These are phyloP conservation scores for Hiodon tergisus DNA, from an alignment of 2,113 vertebrate genomes.

Conservation along the genomic window DNA sequence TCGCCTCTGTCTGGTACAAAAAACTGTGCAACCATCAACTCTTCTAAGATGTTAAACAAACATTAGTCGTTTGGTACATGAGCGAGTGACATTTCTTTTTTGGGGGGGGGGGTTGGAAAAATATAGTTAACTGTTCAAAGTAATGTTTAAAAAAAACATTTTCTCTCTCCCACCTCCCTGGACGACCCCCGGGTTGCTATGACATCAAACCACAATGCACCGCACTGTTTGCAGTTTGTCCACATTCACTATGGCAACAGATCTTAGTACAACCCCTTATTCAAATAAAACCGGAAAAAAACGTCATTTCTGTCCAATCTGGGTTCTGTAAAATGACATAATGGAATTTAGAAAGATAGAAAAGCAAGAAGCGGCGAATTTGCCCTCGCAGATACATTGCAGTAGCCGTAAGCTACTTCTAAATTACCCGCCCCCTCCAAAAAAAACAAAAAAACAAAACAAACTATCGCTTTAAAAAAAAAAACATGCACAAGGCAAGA, in stretches of 20 bases:
- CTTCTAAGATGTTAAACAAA: no score
- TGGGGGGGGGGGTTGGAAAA: conserved; percentile 24
- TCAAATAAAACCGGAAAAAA: conserved; percentile 65
- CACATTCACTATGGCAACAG: conserved; percentile 60
- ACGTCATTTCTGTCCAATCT: conserved; percentile 89
- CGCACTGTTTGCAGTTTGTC: conserved; percentile 85
- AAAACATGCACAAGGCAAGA: no score
- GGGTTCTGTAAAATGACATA: conserved; percentile 76
- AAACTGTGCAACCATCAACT: no score
- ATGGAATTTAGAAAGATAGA: conserved; percentile 78
- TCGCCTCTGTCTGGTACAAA: no score
- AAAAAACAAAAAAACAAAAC: no score
- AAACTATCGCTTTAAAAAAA: no score
- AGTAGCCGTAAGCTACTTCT: background rate
- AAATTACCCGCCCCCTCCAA: no score
- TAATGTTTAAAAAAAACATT: conserved; percentile 33
- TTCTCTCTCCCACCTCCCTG: conserved; percentile 38
- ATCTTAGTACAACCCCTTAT: conserved; percentile 56
- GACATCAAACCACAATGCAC: conserved; percentile 91
- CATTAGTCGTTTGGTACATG: no score
- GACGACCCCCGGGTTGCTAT: conserved; percentile 58
- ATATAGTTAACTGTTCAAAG: no score
- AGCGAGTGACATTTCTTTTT: no score
- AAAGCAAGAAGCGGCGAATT: conserved; percentile 55
- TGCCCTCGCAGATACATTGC: conserved; percentile 42